Percentiles rank a stretch among this genome's conserved stretches.
These are phyloP conservation scores for Alloplasta piceator DNA, from an alignment of 2,888 invertebrate genomes.

Conservation along the genomic window DNA sequence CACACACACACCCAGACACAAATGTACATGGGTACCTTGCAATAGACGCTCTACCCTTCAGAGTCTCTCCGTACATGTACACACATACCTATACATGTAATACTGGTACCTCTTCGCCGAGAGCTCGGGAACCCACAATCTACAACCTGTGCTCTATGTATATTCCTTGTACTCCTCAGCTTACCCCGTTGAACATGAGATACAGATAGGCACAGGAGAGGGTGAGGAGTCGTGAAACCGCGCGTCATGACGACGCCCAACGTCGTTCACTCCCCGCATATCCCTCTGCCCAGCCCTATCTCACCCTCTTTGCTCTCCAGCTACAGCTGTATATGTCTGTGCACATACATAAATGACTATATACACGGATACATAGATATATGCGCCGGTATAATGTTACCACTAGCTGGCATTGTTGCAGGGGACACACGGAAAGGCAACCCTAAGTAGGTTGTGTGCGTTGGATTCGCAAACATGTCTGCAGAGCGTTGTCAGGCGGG, in stretches of 20 bases:
- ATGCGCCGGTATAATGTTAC: not conserved
- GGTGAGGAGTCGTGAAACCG: constrained; percentile 43
- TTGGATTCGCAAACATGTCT: constrained; percentile 82
- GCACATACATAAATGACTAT: not conserved
- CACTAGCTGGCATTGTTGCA: constrained; percentile 74
- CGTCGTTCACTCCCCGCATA: constrained; percentile 27
- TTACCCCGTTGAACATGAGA: constrained; percentile 21
- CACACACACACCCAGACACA: constrained; percentile 12
- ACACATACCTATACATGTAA: constrained; percentile 19
- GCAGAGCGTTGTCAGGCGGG: constrained; percentile 80
- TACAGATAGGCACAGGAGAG: constrained; percentile 25
- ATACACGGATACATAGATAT: constrained; percentile 1
- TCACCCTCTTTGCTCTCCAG: constrained; percentile 7
- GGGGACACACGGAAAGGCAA: constrained; percentile 74
- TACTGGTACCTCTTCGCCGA: constrained; percentile 25
- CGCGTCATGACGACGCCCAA: constrained; percentile 62
- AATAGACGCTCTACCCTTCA: constrained; percentile 41
- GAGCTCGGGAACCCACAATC: constrained; percentile 46
- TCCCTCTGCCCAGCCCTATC: no score
- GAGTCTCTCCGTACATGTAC: constrained; percentile 43
- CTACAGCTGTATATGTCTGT: constrained; percentile 14
- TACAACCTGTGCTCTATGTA: constrained; percentile 15
- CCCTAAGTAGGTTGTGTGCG: constrained; percentile 80
- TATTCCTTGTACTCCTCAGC: not conserved
- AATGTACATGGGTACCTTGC: constrained; percentile 30